Base-by-base conservation (phyloP, 2,888 invertebrate genomes). In the Malthinus seriepunctatus region DNA sequence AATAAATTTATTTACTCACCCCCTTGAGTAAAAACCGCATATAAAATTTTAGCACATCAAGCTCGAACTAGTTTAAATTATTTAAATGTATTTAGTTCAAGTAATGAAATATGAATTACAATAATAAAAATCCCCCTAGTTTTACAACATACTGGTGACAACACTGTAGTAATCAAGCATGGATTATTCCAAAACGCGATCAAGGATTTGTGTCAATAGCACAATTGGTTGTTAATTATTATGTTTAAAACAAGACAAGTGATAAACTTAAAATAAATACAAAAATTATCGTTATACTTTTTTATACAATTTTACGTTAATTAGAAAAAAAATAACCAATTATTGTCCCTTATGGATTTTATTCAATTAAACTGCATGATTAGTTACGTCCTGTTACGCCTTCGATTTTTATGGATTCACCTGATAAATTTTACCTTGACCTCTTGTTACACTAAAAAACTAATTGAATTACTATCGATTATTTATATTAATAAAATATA, bases 331-430 rank as follows among this genome's bases (percentile, higher is more conserved):
- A 23, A 5, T 23, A 23, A 23, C 23, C 23, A 23, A 23, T 23
- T 23, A 33, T 11, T 42, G 54, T 39, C 55, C 51, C 51, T 60
- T 54, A 39, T 42, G 54, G 5, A 56, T 54, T 51, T 39, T 54
- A 59, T 50, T 54, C 54, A 14, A 59, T 59, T 59, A 54, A 60
- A 55, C 45, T 50, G 39, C 32, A 55, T 47, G 54, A 60, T 60
- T 60, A 55, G 54, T 51, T 60, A 47, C 51, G 61, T 61, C 61
- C 61, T 56, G 56, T 61, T 56, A 57, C 61, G 56, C 61, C 59
- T 59, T 51, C 44, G 49, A 59, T 55, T 58, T 57, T 55, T 58
- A 62, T 56, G 62, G 62, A 59, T 62, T 62, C 62, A 59, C 56
- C 56, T 61, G 53, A 48, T 33, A 46, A 48, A 35, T 42, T 51